phyloP scores from a whole-genome alignment of 92 coral and sea anemone genomes.

The Porites divaricata region DNA sequence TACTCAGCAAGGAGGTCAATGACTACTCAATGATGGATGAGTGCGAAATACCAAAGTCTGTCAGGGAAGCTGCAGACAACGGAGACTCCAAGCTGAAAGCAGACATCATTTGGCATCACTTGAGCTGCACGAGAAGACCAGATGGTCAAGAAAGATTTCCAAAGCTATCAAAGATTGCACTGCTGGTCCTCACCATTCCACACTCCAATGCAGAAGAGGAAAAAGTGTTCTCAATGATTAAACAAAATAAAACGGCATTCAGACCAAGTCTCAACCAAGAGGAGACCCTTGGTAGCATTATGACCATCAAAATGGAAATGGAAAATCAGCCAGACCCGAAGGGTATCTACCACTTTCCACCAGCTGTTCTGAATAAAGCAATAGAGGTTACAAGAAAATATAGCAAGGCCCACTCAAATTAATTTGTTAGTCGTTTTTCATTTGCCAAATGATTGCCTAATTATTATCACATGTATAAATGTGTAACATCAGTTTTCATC shows the following conservation, averaged over 20 bases:
- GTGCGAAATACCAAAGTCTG: slow-evolving; percentile 16
- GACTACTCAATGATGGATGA: slow-evolving; percentile 33
- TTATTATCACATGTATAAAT: too few relatives aligned
- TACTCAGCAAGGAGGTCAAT: slow-evolving; percentile 52
- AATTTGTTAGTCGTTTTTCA: too few relatives aligned
- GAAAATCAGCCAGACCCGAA: slow-evolving; percentile 25
- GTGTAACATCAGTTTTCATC: too few relatives aligned
- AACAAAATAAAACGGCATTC: slow-evolving; percentile 61
- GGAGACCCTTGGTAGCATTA: slow-evolving; percentile 63
- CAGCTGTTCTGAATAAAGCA: slow-evolving; percentile 45
- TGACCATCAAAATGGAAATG: slow-evolving; percentile 66
- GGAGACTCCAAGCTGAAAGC: slow-evolving; percentile 25
- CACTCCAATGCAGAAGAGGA: slow-evolving; percentile 72
- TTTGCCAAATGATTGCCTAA: too few relatives aligned
- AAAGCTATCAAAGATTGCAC: slow-evolving; percentile 46
- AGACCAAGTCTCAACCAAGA: slow-evolving; percentile 51
- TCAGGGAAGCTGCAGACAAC: slow-evolving; percentile 17
- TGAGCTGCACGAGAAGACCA: slow-evolving; percentile 35
- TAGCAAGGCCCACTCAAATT: slow-evolving; percentile 56
- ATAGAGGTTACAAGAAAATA: slow-evolving; percentile 59
- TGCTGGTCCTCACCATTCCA: slow-evolving; percentile 67
- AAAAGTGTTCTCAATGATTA: slow-evolving; percentile 64
- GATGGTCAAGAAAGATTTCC: slow-evolving; percentile 60
- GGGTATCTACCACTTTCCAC: slow-evolving; percentile 26
- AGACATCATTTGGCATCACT: slow-evolving; percentile 58